Evolutionary conservation across 64 coral and sea anemone species (phyloP).

Genomic region (Orbicella faveolata): DNA sequence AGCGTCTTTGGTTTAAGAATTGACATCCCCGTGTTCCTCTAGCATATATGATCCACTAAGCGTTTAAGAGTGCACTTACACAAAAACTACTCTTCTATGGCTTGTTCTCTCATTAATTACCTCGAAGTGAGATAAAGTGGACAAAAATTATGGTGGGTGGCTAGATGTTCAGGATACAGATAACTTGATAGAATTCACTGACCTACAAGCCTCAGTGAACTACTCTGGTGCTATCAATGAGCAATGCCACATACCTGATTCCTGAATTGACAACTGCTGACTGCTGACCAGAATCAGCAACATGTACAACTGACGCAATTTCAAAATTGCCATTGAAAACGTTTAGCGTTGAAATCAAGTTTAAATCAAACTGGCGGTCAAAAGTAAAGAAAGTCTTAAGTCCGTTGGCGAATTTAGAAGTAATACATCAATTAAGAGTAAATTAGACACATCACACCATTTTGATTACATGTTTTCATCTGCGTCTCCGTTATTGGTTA

Average conservation of each 20-base stretch:
- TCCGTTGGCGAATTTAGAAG: neutral
- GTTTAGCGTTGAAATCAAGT: neutral
- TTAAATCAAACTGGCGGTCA: neutral
- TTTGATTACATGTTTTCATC: neutral
- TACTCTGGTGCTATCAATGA: neutral
- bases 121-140: neutral
- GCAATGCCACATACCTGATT: neutral
- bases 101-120: neutral
- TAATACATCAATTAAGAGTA: neutral
- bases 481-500: neutral
- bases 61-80: no score
- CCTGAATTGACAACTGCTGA: neutral
- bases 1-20: no score
- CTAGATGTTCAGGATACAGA: neutral
- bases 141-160: neutral
- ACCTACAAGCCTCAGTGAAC: neutral
- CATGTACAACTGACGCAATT: neutral
- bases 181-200: neutral
- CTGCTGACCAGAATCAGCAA: neutral
- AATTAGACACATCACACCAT: neutral
- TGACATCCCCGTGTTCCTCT: no score
- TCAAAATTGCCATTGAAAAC: neutral
- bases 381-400: neutral
- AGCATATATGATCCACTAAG: no score
- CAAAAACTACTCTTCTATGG: neutral